These are phyloP conservation scores for Kradibia gibbosae DNA, from an alignment of 1,140 invertebrate genomes.

Conservation along the genomic window DNA sequence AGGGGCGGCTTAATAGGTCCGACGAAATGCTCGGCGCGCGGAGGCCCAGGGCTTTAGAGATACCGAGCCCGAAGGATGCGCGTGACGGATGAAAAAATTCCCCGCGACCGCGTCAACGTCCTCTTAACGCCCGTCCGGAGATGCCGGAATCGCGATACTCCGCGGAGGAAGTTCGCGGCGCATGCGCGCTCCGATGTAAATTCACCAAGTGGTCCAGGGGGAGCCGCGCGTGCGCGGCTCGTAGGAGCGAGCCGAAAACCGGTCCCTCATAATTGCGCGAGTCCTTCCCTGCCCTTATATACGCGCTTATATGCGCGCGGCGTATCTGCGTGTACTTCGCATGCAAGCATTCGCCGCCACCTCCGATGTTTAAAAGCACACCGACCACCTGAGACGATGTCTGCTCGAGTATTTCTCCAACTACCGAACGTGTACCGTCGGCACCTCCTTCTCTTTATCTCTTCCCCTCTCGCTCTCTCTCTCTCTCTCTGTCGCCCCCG, in stretches of 20 bases:
- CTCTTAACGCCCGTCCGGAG: no score
- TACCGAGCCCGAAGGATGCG: no score
- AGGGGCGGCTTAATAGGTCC: no score
- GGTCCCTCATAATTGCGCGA: constrained; percentile 44
- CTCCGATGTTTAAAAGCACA: neutral
- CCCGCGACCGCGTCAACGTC: no score
- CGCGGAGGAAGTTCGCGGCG: neutral
- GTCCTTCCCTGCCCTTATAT: neutral
- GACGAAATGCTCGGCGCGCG: no score
- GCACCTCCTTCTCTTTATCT: constrained; percentile 10
- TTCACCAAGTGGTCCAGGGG: neutral
- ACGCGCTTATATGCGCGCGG: neutral
- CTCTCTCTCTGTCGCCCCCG: neutral
- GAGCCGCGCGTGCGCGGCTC: no score
- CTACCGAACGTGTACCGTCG: constrained; percentile 43
- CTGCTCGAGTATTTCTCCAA: constrained; percentile 21
- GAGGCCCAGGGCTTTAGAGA: no score
- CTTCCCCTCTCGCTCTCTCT: neutral
- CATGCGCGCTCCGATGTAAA: neutral
- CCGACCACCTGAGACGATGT: constrained; percentile 39
- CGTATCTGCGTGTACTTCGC: neutral
- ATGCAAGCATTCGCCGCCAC: neutral
- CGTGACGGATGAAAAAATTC: no score
- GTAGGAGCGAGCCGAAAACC: constrained; percentile 32
- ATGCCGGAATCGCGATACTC: no score